Evolutionary conservation across 2,797 vertebrate species (phyloP), one percentile per base, ranked within the genome.

Genomic region (Uromys caudimaculatus): DNA sequence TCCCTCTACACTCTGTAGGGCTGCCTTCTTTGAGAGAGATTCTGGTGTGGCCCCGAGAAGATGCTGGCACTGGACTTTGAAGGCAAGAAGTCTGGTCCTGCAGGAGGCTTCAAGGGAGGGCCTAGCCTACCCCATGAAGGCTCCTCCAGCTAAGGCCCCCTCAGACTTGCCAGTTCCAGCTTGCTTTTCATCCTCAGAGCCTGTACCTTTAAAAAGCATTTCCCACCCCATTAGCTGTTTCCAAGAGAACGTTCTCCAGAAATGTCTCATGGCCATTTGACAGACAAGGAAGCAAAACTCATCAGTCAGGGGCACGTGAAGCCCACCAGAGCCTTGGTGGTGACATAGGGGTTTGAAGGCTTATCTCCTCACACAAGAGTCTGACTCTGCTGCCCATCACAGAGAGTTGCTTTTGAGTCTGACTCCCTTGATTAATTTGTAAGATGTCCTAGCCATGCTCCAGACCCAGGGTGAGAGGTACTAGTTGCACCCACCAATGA

Each of bases 401-500:
- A 4, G 35, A 38, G 52, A 16, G 56, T 7, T 52, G 50, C 67
- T 78, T 71, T 60, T 14, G 4, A 44, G 38, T 52, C 52, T n/a
- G 62, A 35, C n/a, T 50, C 27, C 73, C 41, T 75, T 47, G 24
- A 47, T 50, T 87, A 38, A 56, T 64, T 6, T 71, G 50, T 81
- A 56, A 69, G 77, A 14, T 32, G 24, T 54, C 27, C 47, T n/a
- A 81, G 64, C 27, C 11, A 76, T 1, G 56, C 87, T 79, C 58
- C 32, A 62, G 32, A 60, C 71, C 41, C 56, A 24, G 13, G 56
- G 3, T n/a, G 21, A 60, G 27, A 38, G 47, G 58, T 21, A 44
- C 44, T 50, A 35, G 47, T 19, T 52, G n/a, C 23, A 35, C 98
- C 98, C 98, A 99, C 99, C 99, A n/a, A 99, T 99, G 97, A 99